Evolutionary conservation across 1,140 invertebrate species (phyloP), one percentile per base, ranked within the genome.

Genomic region (Colletes gigas): DNA sequence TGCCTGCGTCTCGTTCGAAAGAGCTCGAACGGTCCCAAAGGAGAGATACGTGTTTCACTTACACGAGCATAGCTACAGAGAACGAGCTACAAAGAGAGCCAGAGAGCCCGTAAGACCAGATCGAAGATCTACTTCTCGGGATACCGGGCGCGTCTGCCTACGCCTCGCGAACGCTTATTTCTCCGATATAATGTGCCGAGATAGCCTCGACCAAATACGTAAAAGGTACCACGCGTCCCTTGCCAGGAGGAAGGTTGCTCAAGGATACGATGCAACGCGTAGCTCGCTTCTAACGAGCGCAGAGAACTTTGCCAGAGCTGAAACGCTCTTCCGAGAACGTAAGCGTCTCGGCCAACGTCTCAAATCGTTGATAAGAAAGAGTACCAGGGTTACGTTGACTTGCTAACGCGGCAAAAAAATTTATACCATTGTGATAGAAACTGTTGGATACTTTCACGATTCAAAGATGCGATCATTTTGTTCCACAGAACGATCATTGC

Each of bases 51-150:
- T 54, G 72, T 75, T 68, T 75, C 62, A 41, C 60, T 66, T 60
- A 50, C 54, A 60, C 47, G n/a, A 39, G 21, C 21, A 47, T 39
- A 15, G 30, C 17, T 41, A 63, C 4, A 41, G 50, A 59, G 52
- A 60, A 47, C 17, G n/a, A 47, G 68, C 9, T 72, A 65, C 77
- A 72, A 72, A 72, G 76, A 71, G 57, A 69, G 55, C 12, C 66
- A 21, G 54, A 77, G 75, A 72, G 30, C 30, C 70, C 47, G 74
- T 39, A 68, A 83, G 65, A 60, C 66, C 79, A 83, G 86, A 88
- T 88, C 81, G 68, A 86, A 84, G 83, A 88, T 88, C 86, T 78
- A 81, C 67, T 84, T 81, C 66, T 78, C 67, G 62, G 78, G 74
- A 76, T 79, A 81, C 70, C 62, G 39, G n/a, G 39, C 47, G 50